A percentile compares a stretch with the other conserved stretches of the same genome.
Evolutionary conservation across 2,797 vertebrate genomes (phyloP).

Genomic region (Enteromius treurensis): DNA sequence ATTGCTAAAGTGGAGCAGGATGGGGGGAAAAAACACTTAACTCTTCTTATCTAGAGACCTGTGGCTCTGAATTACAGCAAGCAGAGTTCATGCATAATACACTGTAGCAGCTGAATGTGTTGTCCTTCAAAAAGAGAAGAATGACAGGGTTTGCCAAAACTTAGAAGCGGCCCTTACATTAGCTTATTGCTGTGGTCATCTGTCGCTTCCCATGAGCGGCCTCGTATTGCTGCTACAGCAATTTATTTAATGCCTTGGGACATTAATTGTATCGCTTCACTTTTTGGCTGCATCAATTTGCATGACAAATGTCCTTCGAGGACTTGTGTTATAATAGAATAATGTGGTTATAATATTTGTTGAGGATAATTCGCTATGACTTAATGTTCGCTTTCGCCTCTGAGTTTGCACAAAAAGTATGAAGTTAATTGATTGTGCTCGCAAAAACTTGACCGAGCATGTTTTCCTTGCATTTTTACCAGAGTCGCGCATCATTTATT

Average conservation of each 20-base stretch:
- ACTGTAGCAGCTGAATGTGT: slow-evolving; percentile 38
- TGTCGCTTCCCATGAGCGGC: slow-evolving; percentile 50
- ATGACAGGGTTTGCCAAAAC: slow-evolving; percentile 46
- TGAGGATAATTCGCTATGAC: slow-evolving; percentile 39
- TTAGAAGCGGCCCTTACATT: slow-evolving; percentile 32
- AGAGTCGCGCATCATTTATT: background rate
- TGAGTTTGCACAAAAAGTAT: slow-evolving; percentile 34
- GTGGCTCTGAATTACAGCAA: slow-evolving; percentile 13
- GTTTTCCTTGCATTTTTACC: slow-evolving; percentile 2
- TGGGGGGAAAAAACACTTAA: background rate
- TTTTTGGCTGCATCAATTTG: slow-evolving; percentile 48
- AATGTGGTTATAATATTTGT: slow-evolving; percentile 48
- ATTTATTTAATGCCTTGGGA: slow-evolving; percentile 53
- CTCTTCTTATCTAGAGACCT: slow-evolving; percentile 19
- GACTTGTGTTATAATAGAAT: slow-evolving; percentile 31
- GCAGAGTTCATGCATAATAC: slow-evolving; percentile 13
- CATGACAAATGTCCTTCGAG: slow-evolving; percentile 32
- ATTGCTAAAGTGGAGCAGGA: background rate
- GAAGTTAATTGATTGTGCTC: slow-evolving; percentile 23
- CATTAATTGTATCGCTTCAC: slow-evolving; percentile 46
- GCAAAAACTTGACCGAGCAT: background rate
- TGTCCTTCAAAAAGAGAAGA: slow-evolving; percentile 38
- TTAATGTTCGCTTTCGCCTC: slow-evolving; percentile 32
- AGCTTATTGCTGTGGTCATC: slow-evolving; percentile 56
- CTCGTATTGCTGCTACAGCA: slow-evolving; percentile 37